phyloP scores from a whole-genome alignment of 1,140 invertebrate genomes.

The Druon quercuslanigerum region DNA sequence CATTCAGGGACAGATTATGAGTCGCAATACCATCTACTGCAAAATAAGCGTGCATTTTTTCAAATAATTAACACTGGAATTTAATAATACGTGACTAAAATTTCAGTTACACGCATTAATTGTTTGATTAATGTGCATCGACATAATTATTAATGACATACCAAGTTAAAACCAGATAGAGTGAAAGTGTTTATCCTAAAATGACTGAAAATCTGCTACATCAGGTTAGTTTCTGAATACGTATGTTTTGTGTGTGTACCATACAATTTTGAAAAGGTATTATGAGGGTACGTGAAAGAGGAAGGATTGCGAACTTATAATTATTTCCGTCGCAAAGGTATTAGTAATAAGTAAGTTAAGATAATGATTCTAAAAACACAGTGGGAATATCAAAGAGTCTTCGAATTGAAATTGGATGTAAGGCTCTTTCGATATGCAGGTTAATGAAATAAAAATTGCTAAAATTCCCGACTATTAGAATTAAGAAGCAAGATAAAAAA shows the following conservation, averaged over 20 bases:
- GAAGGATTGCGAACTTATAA: constrained; percentile 19
- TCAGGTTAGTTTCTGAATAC: background rate
- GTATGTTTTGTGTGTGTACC: constrained; percentile 9
- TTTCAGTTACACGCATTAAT: background rate
- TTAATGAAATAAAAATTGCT: background rate
- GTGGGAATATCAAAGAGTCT: background rate
- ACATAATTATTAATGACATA: constrained; percentile 14
- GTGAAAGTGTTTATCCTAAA: constrained; percentile 9
- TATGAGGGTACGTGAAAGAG: constrained; percentile 11
- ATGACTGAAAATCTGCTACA: constrained; percentile 9
- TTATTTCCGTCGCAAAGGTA: constrained; percentile 26
- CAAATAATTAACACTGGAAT: too few species aligned
- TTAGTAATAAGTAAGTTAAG: constrained; percentile 11
- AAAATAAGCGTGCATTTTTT: constrained; percentile 7
- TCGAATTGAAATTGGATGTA: too few species aligned
- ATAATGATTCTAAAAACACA: background rate
- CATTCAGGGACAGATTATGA: background rate
- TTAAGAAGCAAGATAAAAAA: background rate
- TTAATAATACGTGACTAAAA: background rate
- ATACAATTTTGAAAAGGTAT: constrained; percentile 22
- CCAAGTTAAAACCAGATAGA: constrained; percentile 19
- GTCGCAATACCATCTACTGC: background rate
- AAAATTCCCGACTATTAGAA: background rate
- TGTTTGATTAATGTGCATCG: constrained; percentile 6
- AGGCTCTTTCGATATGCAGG: too few species aligned